These are phyloP conservation scores for Murina feae DNA, from an alignment of 2,113 vertebrate genomes.

Conservation along the genomic window DNA sequence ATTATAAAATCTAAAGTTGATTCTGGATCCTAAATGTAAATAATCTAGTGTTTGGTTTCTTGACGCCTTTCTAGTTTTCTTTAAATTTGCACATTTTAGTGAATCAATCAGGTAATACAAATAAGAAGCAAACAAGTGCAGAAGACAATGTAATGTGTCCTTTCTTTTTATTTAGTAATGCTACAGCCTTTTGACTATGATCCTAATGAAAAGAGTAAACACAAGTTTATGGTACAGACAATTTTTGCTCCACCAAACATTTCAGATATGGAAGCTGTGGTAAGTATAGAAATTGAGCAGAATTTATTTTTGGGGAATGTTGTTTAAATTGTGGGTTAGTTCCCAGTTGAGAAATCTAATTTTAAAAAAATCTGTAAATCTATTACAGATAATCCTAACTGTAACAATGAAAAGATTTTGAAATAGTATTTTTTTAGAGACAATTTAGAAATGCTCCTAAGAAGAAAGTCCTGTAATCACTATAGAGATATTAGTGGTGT, in stretches of 20 bases:
- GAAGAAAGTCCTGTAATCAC: not conserved
- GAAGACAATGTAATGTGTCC: not conserved
- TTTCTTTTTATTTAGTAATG: constrained; percentile 89
- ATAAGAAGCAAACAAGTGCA: not conserved
- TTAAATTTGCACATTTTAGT: not conserved
- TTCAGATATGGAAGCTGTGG: constrained; percentile 96
- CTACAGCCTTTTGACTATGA: constrained; percentile 98
- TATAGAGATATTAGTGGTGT: not conserved
- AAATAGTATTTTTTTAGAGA: constrained; percentile 21
- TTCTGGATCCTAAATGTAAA: not conserved
- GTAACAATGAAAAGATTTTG: not conserved
- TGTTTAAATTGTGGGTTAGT: not conserved
- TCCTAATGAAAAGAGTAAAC: constrained; percentile 99
- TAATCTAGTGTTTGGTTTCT: not conserved
- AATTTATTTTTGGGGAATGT: constrained; percentile 31
- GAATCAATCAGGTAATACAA: not conserved
- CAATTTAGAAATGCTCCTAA: not conserved
- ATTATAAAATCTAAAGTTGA: not conserved
- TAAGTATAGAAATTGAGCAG: constrained; percentile 78
- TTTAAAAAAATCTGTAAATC: not conserved
- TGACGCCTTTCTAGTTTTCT: not conserved
- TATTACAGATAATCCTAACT: not conserved
- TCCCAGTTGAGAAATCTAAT: not conserved
- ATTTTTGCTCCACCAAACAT: constrained; percentile 92
- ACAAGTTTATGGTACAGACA: constrained; percentile 99